phyloP scores from a whole-genome alignment of 2,797 vertebrate genomes.

The Typhlichthys eigenmanni region DNA sequence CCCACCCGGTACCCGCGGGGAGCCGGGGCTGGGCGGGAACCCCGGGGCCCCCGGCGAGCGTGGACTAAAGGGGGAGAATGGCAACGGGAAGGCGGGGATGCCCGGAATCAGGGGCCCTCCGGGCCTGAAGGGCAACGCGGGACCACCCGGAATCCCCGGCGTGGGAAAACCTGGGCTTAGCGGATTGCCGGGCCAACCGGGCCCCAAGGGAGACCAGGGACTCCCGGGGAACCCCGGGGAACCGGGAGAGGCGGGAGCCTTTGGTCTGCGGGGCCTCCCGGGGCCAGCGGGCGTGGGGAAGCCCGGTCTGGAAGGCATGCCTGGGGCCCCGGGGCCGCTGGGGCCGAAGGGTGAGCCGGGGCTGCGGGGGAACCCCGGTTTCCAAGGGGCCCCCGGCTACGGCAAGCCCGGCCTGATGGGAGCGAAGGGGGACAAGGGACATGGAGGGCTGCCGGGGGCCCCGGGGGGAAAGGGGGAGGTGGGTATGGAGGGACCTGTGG shows the following conservation, averaged over 20 bases:
- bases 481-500: constrained; percentile 84
- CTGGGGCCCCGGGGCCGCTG: constrained; percentile 80
- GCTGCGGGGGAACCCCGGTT: constrained; percentile 81
- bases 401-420: constrained; percentile 91
- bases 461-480: constrained; percentile 89
- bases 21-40: constrained; percentile 87
- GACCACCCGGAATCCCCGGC: constrained; percentile 79
- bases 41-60: constrained; percentile 84
- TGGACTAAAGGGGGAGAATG: constrained; percentile 90
- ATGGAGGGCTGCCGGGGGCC: constrained; percentile 82
- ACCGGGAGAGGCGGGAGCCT: constrained; percentile 79
- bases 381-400: constrained; percentile 88
- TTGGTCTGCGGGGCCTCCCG: constrained; percentile 84
- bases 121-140: constrained; percentile 81
- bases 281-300: constrained; percentile 84
- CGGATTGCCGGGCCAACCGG: constrained; percentile 84
- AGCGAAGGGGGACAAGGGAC: constrained; percentile 90
- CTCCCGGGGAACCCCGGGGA: constrained; percentile 79
- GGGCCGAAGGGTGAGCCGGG: constrained; percentile 88
- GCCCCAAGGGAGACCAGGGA: constrained; percentile 87
- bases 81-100: constrained; percentile 88
- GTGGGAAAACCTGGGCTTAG: constrained; percentile 86
- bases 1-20: constrained; percentile 84
- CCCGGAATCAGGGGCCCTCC: constrained; percentile 79
- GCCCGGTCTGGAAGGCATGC: constrained; percentile 83